These are phyloP conservation scores for Palythoa grandiflora DNA, from an alignment of 92 coral and sea anemone genomes.

Conservation along the genomic window DNA sequence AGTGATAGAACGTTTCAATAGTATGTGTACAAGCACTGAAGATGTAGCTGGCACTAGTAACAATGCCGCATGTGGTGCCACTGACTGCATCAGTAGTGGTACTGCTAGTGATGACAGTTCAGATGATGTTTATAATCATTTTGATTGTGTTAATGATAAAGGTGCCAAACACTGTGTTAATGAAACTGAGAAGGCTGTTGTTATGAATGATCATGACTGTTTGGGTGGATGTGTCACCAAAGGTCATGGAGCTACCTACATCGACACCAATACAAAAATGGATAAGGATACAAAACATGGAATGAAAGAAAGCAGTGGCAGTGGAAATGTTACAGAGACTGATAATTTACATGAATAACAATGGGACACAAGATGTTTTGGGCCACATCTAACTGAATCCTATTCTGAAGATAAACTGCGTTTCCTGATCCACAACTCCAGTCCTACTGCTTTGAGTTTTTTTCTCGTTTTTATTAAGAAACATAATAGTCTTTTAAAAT, in stretches of 20 bases:
- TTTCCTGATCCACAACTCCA: constrained; percentile 38
- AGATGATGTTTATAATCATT: neutral
- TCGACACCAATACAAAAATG: neutral
- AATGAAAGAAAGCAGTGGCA: neutral
- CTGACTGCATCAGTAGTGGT: too few relatives aligned
- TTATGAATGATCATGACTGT: neutral
- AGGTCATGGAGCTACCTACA: neutral
- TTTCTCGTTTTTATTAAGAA: constrained; percentile 32
- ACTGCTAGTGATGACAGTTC: neutral
- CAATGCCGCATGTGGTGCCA: neutral
- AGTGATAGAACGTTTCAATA: neutral
- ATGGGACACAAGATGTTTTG: neutral
- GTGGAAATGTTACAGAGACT: neutral
- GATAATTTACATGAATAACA: constrained; percentile 1
- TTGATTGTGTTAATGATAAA: neutral
- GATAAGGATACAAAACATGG: neutral
- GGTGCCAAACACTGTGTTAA: constrained; percentile 1
- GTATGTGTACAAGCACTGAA: neutral
- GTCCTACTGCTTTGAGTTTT: constrained; percentile 24
- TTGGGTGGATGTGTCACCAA: neutral
- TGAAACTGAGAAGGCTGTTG: neutral
- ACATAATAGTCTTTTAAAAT: neutral
- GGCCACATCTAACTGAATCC: neutral
- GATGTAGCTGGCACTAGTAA: neutral
- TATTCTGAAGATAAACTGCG: constrained; percentile 35